These are phyloP conservation scores for Eledona agricola DNA, from an alignment of 2,888 invertebrate species.

Conservation along the genomic window DNA sequence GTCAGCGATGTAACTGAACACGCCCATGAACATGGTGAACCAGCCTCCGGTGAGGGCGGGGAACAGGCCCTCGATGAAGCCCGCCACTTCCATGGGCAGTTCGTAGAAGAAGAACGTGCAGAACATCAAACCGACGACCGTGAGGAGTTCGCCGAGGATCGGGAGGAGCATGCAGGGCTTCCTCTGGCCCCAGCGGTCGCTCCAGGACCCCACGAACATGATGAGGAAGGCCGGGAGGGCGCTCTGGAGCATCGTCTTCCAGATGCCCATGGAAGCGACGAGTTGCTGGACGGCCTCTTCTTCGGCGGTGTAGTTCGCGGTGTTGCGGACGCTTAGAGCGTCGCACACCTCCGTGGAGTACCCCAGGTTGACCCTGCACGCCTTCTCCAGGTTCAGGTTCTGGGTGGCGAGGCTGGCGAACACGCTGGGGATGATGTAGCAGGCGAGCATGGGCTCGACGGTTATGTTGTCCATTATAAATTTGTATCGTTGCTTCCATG, in stretches of 20 bases:
- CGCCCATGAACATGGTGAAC: slow-evolving; percentile 91
- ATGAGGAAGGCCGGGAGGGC: slow-evolving; percentile 82
- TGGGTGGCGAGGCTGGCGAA: slow-evolving; percentile 81
- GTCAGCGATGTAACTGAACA: slow-evolving; percentile 89
- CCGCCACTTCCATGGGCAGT: slow-evolving; percentile 82
- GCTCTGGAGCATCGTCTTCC: slow-evolving; percentile 87
- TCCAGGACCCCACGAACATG: slow-evolving; percentile 83
- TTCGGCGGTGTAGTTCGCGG: slow-evolving; percentile 70
- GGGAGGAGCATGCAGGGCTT: slow-evolving; percentile 87
- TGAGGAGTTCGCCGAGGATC: slow-evolving; percentile 81
- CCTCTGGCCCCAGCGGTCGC: slow-evolving; percentile 73
- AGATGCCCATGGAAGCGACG: slow-evolving; percentile 83
- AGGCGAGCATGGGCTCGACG: slow-evolving; percentile 79
- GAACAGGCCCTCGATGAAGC: slow-evolving; percentile 81
- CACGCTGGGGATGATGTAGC: slow-evolving; percentile 73
- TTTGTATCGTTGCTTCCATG: slow-evolving; percentile 66
- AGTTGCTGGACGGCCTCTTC: slow-evolving; percentile 75
- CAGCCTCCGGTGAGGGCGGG: slow-evolving; percentile 85
- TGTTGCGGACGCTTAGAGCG: slow-evolving; percentile 78
- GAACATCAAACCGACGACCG: slow-evolving; percentile 78
- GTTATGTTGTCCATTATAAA: slow-evolving; percentile 73
- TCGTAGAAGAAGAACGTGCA: slow-evolving; percentile 83
- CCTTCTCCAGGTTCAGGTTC: slow-evolving; percentile 86
- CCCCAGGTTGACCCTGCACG: slow-evolving; percentile 82
- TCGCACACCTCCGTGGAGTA: slow-evolving; percentile 79